Evolutionary conservation across 2,797 vertebrate genomes (phyloP).

Genomic region (Tenualosa thibaudeaui): DNA sequence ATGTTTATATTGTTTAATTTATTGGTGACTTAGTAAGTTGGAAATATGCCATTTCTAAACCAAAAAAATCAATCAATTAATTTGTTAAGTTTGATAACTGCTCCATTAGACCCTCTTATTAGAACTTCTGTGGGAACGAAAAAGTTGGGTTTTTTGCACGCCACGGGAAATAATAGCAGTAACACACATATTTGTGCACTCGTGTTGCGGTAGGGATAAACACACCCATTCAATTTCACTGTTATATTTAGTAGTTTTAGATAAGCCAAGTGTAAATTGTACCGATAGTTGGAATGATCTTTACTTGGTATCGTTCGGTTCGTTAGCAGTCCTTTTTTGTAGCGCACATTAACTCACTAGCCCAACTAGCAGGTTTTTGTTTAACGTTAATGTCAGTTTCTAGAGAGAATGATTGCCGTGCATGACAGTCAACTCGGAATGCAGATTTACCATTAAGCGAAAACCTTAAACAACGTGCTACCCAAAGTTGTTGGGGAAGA

Average conservation of each 20-base stretch:
- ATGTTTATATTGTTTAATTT: background rate
- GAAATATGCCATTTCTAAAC: background rate
- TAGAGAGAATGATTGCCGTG: no score
- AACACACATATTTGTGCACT: background rate
- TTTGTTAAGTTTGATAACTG: no score
- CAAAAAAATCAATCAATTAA: background rate
- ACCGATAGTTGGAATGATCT: no score
- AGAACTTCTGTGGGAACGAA: background rate
- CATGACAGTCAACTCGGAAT: background rate
- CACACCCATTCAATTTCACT: background rate
- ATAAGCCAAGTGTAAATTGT: background rate
- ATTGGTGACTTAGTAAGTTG: background rate
- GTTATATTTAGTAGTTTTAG: background rate
- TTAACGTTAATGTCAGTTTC: background rate
- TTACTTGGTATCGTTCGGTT: background rate
- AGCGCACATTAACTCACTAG: background rate
- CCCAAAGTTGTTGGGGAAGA: background rate
- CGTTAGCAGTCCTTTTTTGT: background rate
- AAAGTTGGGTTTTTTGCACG: background rate
- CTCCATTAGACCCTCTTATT: background rate
- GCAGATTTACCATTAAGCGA: background rate
- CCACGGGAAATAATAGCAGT: background rate
- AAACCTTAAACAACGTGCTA: background rate
- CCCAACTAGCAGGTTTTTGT: background rate
- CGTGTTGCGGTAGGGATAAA: background rate